These are phyloP conservation scores for Tychaedon coryphoeus DNA, from an alignment of 2,113 vertebrate species.

Conservation along the genomic window DNA sequence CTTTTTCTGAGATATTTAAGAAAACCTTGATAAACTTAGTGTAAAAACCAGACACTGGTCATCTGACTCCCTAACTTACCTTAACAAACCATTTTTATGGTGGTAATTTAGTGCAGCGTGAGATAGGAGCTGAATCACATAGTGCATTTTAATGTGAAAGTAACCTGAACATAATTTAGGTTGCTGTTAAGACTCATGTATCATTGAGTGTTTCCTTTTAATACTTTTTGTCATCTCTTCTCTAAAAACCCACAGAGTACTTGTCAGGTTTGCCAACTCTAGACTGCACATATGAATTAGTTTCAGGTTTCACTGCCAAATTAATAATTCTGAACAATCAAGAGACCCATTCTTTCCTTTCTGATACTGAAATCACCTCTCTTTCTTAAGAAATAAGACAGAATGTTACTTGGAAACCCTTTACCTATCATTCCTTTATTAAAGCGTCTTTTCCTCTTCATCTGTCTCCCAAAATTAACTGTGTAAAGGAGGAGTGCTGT, in stretches of 20 bases:
- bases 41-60: neutral
- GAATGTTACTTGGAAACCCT: neutral
- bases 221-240: neutral
- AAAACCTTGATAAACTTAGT: neutral
- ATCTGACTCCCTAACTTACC: neutral
- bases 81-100: neutral
- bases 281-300: neutral
- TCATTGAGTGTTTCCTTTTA: slow-evolving; percentile 1
- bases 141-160: neutral
- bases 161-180: neutral
- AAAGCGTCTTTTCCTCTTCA: slow-evolving; percentile 21
- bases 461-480: neutral
- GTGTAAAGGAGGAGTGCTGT: neutral
- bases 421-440: neutral
- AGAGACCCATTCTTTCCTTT: slow-evolving; percentile 29
- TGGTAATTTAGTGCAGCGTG: neutral
- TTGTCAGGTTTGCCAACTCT: slow-evolving; percentile 31
- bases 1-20: neutral
- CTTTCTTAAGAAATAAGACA: neutral
- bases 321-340: slow-evolving; percentile 1
- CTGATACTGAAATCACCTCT: neutral
- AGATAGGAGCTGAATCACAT: neutral
- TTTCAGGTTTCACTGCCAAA: slow-evolving; percentile 12
- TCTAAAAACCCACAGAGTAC: neutral
- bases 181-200: neutral